Base-by-base conservation (phyloP, 2,797 vertebrate genomes). In the Sebastes steindachneri region DNA sequence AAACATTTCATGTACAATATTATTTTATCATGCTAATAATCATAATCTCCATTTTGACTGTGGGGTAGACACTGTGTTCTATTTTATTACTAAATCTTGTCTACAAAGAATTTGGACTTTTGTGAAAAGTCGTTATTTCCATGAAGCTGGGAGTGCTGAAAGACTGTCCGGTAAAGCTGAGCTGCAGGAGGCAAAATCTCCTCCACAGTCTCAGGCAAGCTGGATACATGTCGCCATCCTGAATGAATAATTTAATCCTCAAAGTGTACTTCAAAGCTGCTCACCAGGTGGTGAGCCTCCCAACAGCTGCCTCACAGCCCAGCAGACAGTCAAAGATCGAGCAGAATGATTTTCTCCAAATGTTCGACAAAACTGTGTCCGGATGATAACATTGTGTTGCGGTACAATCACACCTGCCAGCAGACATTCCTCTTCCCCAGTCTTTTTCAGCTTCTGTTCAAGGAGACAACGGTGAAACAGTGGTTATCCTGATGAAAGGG, bases 231-330 rank as follows among this genome's bases (percentile, higher is more conserved):
- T 97, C 95, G 95, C 96, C 96, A 94, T 97, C 96, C 97, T 95
- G 96, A 97, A 97, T 97, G 96, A 97, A 98, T 98, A 97, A 98
- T 97, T 97, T 97, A 97, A 97, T 97, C 97, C 97, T 97, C 97
- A 97, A 97, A 98, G 97, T 96, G 96, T 96, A 97, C 96, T 97
- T 98, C 97, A 98, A 97, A 97, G 97, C 95, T 87, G 95, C 97
- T 91, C 97, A 96, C 96, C 97, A 85, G 97, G 97, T 95, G 97
- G 97, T 68, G 80, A 95, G 95, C 96, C 96, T 97, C 96, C 94
- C 87, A 92, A 91, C 93, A 95, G 93, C 93, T 92, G 91, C 87
- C 96, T 97, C 95, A 88, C 94, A 96, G 96, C 95, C 95, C 96
- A 95, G 95, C 92, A 96, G 96, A 96, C 97, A 97, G 96, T 96